phyloP scores from a whole-genome alignment of 2,888 invertebrate species.

The Scaptomyza polygonia region DNA sequence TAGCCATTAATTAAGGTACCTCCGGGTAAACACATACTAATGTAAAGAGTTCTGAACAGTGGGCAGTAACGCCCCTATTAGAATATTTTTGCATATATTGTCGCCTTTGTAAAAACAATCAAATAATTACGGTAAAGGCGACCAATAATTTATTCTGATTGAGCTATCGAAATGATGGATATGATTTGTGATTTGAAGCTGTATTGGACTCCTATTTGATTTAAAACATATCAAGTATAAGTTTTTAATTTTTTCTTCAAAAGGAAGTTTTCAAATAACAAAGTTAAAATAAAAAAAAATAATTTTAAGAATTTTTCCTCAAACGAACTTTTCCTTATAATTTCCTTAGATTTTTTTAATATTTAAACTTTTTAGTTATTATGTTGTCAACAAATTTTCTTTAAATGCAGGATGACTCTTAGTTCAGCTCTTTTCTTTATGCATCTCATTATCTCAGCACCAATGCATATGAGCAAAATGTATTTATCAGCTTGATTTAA shows the following conservation, averaged over 20 bases:
- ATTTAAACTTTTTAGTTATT: not conserved
- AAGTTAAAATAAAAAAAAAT: too few species aligned
- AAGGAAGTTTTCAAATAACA: too few species aligned
- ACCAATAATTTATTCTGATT: conserved; percentile 43
- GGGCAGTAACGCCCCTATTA: not conserved
- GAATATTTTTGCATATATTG: conserved; percentile 51
- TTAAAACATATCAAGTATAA: too few species aligned
- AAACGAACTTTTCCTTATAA: not conserved
- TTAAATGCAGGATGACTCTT: not conserved
- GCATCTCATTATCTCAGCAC: not conserved
- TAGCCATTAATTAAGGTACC: not conserved
- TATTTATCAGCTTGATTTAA: conserved; percentile 32
- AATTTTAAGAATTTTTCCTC: too few species aligned
- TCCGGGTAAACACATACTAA: not conserved
- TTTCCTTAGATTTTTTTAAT: not conserved
- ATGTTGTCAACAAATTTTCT: not conserved
- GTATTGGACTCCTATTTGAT: not conserved
- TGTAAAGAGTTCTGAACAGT: not conserved
- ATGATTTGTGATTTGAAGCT: not conserved
- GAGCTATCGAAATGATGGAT: not conserved
- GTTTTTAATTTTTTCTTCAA: too few species aligned
- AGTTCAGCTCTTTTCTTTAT: not conserved
- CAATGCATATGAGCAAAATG: too few species aligned
- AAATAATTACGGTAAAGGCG: conserved; percentile 17
- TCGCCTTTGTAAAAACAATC: not conserved